These are phyloP conservation scores for Halichoerus grypus DNA, from an alignment of 2,113 vertebrate genomes.

Conservation along the genomic window DNA sequence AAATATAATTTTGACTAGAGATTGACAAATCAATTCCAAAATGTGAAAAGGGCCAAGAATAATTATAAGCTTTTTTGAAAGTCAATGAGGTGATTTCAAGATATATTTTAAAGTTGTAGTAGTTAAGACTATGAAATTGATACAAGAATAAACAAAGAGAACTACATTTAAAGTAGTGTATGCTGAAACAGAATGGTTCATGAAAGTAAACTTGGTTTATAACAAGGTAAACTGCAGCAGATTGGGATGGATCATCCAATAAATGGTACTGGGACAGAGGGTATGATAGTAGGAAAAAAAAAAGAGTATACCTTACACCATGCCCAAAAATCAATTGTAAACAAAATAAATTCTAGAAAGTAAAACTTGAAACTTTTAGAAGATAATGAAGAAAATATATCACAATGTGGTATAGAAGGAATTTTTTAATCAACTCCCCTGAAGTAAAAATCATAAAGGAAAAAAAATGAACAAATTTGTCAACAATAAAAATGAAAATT, in stretches of 20 bases:
- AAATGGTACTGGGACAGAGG: neutral
- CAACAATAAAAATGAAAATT: neutral
- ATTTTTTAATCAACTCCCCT: neutral
- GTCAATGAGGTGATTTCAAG: neutral
- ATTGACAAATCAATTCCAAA: neutral
- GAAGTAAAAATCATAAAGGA: slow-evolving; percentile 25
- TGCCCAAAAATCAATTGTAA: neutral
- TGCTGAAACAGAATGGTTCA: neutral
- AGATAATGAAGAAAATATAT: neutral
- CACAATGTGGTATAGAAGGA: neutral
- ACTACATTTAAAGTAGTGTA: neutral
- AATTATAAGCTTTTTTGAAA: neutral
- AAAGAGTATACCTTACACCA: neutral
- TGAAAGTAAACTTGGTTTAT: neutral
- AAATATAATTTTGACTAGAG: neutral
- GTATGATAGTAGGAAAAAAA: neutral
- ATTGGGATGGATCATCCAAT: neutral
- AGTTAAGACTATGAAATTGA: neutral
- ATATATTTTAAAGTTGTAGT: neutral
- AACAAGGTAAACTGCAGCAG: neutral
- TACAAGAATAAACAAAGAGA: neutral
- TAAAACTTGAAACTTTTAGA: neutral
- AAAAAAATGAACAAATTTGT: neutral
- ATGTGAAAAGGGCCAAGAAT: neutral
- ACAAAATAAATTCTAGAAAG: neutral